A percentile compares a stretch with the other conserved stretches of the same genome.
Evolutionary conservation across 2,113 vertebrate species (phyloP).

Genomic region (Varanus komodoensis): DNA sequence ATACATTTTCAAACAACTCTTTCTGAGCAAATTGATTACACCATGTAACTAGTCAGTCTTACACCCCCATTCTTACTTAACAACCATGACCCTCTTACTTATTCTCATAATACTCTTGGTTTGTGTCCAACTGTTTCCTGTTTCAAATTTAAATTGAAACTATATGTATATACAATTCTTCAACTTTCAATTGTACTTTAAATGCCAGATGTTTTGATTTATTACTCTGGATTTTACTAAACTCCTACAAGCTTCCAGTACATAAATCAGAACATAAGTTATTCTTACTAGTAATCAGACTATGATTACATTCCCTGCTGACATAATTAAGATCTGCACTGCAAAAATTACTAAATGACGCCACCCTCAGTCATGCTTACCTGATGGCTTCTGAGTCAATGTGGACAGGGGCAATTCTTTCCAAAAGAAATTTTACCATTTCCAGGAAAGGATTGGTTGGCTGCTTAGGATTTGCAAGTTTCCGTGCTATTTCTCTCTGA

Average conservation of each 20-base stretch:
- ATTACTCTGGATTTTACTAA: not conserved
- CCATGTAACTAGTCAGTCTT: not conserved
- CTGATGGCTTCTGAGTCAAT: slow-evolving; percentile 99
- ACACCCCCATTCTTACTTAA: not conserved
- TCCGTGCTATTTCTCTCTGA: slow-evolving; percentile 96
- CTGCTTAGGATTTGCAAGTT: slow-evolving; percentile 98
- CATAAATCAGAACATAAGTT: not conserved
- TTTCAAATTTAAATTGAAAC: not conserved
- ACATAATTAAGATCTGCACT: not conserved
- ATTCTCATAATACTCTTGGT: not conserved
- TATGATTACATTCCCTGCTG: not conserved
- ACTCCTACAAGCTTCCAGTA: slow-evolving; percentile 47
- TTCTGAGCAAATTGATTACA: not conserved
- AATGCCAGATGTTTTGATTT: not conserved
- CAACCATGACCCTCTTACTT: not conserved
- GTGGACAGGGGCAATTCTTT: slow-evolving; percentile 98
- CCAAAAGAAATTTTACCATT: slow-evolving; percentile 99
- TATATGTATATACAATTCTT: not conserved
- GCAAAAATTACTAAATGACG: not conserved
- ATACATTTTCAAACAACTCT: slow-evolving; percentile 5
- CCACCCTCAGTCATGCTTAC: slow-evolving; percentile 73
- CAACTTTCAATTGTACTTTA: not conserved
- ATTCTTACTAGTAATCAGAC: not conserved
- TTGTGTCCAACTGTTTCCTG: not conserved
- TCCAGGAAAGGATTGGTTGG: slow-evolving; percentile 98